Evolutionary conservation across 2,113 vertebrate species (phyloP), one percentile per base, ranked within the genome.

Genomic region (Phylloscopus trochilus): DNA sequence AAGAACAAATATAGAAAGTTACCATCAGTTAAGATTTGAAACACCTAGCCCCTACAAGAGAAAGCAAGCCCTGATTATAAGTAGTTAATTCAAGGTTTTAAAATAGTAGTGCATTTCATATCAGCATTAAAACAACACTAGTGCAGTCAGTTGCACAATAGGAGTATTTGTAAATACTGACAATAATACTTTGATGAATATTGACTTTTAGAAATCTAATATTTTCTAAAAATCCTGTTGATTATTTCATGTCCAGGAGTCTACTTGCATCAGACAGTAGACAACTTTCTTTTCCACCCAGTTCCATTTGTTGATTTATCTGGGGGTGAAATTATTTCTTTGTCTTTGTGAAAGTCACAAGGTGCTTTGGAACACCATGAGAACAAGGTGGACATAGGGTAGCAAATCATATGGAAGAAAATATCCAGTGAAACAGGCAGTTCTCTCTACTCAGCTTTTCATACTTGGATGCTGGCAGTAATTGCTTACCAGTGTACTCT

Each of bases 401-500:
- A 75, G 84, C 27, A 95, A 91, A 89, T 89, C 81, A 73, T 17
- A 67, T 3, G 7, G 76, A 70, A 82, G 77, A 79, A 92, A 92
- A 89, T 30, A 72, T 24, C 35, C 68, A 90, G 15, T 27, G 46
- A 72, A 83, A 72, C 19, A 52, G 33, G 33, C 24, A 74, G 46
- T 76, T 93, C 24, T 86, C 73, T 88, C 39, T n/a, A 9, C 49
- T 91, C 70, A 87, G 44, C 44, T 89, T 84, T 91, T 82, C 66
- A 87, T 93, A 87, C 44, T 72, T 92, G 87, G 64, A 68, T 91
- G 62, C 86, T 83, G 68, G 60, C 59, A 81, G 72, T 86, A 94
- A 94, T 85, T 94, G 86, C 79, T 74, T 92, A 77, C 51, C 76
- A 70, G 51, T 15, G 33, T 66, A 77, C 41, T 83, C 67, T 83